Evolutionary conservation across 2,113 vertebrate genomes (phyloP), one percentile per base, ranked within the genome.

Genomic region (Protobothrops mucrosquamatus): DNA sequence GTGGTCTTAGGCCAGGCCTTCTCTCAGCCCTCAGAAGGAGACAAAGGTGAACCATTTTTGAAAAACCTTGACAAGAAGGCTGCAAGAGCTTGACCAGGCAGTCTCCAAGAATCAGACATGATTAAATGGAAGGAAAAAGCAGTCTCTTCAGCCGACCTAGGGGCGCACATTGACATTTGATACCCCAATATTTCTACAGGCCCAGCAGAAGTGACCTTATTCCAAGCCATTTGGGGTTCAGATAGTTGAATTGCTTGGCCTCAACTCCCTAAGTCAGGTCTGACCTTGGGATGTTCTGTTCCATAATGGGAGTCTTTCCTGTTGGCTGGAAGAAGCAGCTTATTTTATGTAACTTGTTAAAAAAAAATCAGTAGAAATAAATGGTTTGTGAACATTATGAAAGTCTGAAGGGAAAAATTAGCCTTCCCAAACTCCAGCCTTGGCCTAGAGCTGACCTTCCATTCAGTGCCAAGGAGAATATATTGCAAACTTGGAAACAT

Each of bases 401-500:
- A 88, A 52, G 29, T 9, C 46, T 51, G 23, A 52, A 87, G 48
- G 24, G 26, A 54, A 14, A 54, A 14, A 48, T 29, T 7, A 29
- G 51, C 51, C 14, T 52, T 81, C 34, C 69, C 8, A 81, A 81
- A 52, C 54, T 55, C 15, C n/a, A n/a, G n/a, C 34, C 56, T 56
- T 29, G 54, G 52, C 74, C 90, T 57, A 8, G 4, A 11, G 5
- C 23, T 85, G 34, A 91, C 18, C 39, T 52, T 91, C 52, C 54
- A 57, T 8, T 85, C 24, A 3, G 3, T 29, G 54, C 74, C 15
- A 46, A 54, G 34, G n/a, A 23, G 43, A 59, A 4, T 24, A 34
- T 91, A 87, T 94, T 95, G 94, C 88, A 85, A 90, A 94, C 55
- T 91, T 94, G 91, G 52, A 85, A 90, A 92, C 57, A 91, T 93